phyloP scores from a whole-genome alignment of 2,888 invertebrate species.

The Halictus ligatus region DNA sequence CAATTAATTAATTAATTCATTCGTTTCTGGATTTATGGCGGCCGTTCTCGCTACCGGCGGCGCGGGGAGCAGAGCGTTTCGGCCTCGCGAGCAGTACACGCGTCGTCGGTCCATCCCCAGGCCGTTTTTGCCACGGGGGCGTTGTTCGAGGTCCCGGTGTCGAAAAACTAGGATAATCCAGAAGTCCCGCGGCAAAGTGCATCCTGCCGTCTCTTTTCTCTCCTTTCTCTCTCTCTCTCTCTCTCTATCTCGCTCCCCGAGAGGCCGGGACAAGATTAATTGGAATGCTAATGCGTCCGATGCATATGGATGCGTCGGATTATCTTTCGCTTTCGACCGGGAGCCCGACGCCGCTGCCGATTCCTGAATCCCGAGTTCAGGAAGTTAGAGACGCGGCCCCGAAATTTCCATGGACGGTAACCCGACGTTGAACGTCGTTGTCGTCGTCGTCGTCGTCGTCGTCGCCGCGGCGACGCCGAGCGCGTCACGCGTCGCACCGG shows the following conservation, averaged over 20 bases:
- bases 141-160: conserved; percentile 29
- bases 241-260: background rate
- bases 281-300: conserved; percentile 54
- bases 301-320: conserved; percentile 57
- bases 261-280: conserved; percentile 53
- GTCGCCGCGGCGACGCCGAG: background rate
- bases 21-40: conserved; percentile 80
- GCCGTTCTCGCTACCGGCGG: conserved; percentile 79
- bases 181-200: conserved; percentile 39
- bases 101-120: conserved; percentile 38
- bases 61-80: conserved; percentile 45
- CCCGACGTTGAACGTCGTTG: background rate
- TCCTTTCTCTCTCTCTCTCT: background rate
- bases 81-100: conserved; percentile 37
- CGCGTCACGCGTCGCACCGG: background rate
- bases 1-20: too few relatives aligned
- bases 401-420: conserved; percentile 4
- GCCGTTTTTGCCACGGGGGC: conserved; percentile 55
- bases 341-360: conserved; percentile 9
- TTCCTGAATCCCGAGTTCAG: conserved; percentile 12
- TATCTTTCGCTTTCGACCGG: conserved; percentile 23
- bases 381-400: conserved; percentile 28
- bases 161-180: conserved; percentile 54
- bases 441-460: background rate
- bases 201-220: conserved; percentile 6